A percentile compares a stretch with the other conserved stretches of the same genome.
Evolutionary conservation across 2,797 vertebrate species (phyloP).

Genomic region (Malacoctenus gilli): DNA sequence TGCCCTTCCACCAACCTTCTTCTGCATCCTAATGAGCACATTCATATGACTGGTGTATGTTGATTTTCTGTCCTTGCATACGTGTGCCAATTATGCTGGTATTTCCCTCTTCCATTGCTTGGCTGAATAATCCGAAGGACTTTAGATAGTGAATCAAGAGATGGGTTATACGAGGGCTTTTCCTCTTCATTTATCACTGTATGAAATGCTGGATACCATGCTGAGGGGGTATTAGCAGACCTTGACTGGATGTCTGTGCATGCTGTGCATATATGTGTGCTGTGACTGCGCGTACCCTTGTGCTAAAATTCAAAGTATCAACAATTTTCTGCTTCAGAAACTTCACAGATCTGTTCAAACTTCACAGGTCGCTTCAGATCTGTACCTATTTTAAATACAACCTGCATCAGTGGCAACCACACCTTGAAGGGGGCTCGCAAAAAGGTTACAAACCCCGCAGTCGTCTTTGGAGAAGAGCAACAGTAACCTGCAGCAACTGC

Average conservation of each 20-base stretch:
- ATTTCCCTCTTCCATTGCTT: conserved; percentile 21
- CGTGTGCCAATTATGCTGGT: conserved; percentile 51
- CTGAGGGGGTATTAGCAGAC: conserved; percentile 61
- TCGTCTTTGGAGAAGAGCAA: conserved; percentile 12
- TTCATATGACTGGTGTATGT: conserved; percentile 36
- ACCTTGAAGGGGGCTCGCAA: conserved; percentile 5
- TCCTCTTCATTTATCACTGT: conserved; percentile 71
- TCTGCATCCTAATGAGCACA: conserved; percentile 63
- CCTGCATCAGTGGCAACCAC: background rate
- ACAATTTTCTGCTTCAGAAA: conserved; percentile 34
- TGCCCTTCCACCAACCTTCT: conserved; percentile 52
- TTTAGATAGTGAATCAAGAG: conserved; percentile 39
- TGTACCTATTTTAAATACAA: conserved; percentile 9
- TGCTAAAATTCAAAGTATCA: conserved; percentile 26
- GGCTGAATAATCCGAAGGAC: conserved; percentile 60
- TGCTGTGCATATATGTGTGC: background rate
- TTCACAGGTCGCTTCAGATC: conserved; percentile 4
- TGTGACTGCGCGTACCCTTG: background rate
- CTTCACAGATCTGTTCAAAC: conserved; percentile 5
- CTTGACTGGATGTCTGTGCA: conserved; percentile 61
- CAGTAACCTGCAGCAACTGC: conserved; percentile 21
- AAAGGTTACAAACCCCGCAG: background rate
- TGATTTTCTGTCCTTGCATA: conserved; percentile 51
- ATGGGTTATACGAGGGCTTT: conserved; percentile 51
- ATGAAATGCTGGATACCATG: conserved; percentile 52